Evolutionary conservation across 1,140 invertebrate species (phyloP), one percentile per base, ranked within the genome.

Genomic region (Zaprionus davidi): DNA sequence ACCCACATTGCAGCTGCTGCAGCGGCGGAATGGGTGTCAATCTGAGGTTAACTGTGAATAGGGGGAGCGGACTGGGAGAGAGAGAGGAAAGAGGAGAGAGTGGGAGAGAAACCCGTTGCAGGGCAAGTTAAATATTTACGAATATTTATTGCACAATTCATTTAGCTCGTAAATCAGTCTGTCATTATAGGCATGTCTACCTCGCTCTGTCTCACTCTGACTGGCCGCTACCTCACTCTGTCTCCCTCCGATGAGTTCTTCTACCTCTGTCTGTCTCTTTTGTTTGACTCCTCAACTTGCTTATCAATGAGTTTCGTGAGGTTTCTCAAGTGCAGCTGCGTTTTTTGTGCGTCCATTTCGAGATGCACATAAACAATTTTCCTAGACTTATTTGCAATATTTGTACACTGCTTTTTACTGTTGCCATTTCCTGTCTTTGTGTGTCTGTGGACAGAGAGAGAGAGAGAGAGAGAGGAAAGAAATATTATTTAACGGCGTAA

Each of bases 1-100:
- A 88, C 84, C 84, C 84, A 87, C 75, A 88, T 88, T 78, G 84
- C 75, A 72, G 69, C 28, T 62, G 68, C 75, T 70, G 69, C 28
- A 57, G 65, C 71, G 0, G 7, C n/a, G 17, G 56, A 44, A 56
- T 69, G 44, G 44, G 58, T 81, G 74, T 67, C 75, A 78, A 51
- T 66, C 71, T 72, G 76, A 81, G 81, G 85, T 81, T 84, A 84
- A 84, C 77, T 67, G 80, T 87, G 71, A 24, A 70, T 56, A 57
- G 49, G 66, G 41, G 66, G 64, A 69, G 26, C 0, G 28, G 28
- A n/a, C n/a, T n/a, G 28, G 9, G 28, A 55, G 51, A 55, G 28
- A 34, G 20, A 36, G 9, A 20, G 20, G 20, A 1, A 20, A 20
- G 12, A 15, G 2, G 4, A 41, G 38, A n/a, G 38, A 67, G 5